Conservation (phyloP, 2,797 vertebrate species). For the Scomberomorus guttatus region DNA sequence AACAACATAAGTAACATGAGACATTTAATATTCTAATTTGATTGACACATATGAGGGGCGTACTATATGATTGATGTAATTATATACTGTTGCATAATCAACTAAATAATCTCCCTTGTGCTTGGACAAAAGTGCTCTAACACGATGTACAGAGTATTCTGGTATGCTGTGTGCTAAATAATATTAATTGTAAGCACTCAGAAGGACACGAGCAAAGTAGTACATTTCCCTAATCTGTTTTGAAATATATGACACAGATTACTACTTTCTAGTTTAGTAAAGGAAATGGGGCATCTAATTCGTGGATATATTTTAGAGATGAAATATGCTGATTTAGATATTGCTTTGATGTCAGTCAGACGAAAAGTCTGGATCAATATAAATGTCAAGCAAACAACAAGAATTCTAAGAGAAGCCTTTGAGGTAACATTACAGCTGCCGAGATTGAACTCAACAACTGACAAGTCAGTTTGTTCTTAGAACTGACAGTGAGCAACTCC, state of each 20-base stretch:
- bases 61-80: background rate
- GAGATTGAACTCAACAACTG: conserved; percentile 37
- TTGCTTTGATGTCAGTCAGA: conserved; percentile 43
- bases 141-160: background rate
- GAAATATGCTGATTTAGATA: conserved; percentile 37
- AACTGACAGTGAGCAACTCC: conserved; percentile 11
- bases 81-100: background rate
- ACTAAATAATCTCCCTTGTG: background rate
- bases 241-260: background rate
- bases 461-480: background rate
- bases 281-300: conserved; percentile 25
- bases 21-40: background rate
- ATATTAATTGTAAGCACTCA: background rate
- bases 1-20: background rate
- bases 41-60: background rate
- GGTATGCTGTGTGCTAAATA: background rate
- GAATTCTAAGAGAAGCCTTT: conserved; percentile 23
- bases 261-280: conserved; percentile 7
- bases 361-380: conserved; percentile 43
- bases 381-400: conserved; percentile 33
- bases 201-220: background rate
- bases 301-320: conserved; percentile 13
- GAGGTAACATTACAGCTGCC: conserved; percentile 21
- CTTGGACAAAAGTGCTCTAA: background rate
- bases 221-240: conserved; percentile 7